Conservation (phyloP, 2,113 vertebrate genomes). For the Phalacrocorax aristotelis region DNA sequence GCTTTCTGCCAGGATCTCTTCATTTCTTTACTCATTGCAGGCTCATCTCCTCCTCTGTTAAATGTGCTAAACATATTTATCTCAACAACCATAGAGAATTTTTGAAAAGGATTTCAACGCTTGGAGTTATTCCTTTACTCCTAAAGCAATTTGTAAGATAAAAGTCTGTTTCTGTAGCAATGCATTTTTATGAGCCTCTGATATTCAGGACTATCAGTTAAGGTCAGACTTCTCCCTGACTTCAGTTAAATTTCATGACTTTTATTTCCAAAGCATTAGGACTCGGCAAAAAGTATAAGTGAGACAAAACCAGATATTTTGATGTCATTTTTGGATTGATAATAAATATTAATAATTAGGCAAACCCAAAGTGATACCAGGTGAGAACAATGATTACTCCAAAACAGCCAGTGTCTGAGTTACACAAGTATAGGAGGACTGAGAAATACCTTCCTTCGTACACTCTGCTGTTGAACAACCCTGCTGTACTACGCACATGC, state of each 20-base stretch:
- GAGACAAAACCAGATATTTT: neutral
- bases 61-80: conserved; percentile 43
- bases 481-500: neutral
- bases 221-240: conserved; percentile 14
- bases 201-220: conserved; percentile 32
- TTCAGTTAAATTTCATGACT: conserved; percentile 5
- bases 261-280: neutral
- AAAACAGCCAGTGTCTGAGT: neutral
- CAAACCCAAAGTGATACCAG: neutral
- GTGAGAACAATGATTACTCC: neutral
- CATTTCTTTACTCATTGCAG: conserved; percentile 23
- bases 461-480: neutral
- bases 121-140: conserved; percentile 48
- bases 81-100: conserved; percentile 45
- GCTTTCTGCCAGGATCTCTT: conserved; percentile 36
- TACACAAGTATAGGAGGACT: neutral
- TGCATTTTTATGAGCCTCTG: conserved; percentile 53
- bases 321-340: neutral
- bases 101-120: conserved; percentile 35
- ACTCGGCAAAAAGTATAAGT: neutral
- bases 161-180: conserved; percentile 48
- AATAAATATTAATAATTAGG: neutral
- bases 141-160: conserved; percentile 64
- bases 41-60: conserved; percentile 38
- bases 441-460: neutral